Conservation (phyloP, 2,113 vertebrate genomes). For the Chaetura pelagica region DNA sequence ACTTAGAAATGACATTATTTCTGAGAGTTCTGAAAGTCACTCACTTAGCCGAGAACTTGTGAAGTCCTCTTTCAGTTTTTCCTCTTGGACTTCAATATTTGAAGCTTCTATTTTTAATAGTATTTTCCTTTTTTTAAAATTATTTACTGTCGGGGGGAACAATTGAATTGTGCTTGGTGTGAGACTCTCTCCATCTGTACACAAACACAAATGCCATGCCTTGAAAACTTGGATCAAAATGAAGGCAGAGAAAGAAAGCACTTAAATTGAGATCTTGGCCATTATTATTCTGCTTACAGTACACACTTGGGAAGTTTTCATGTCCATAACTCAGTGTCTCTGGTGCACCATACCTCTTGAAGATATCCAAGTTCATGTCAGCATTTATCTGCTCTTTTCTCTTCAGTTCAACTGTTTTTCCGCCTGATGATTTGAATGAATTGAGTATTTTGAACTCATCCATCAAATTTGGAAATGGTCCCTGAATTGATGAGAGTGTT, state of each 20-base stretch:
- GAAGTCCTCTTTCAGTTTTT: background rate
- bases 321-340: slow-evolving; percentile 69
- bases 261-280: background rate
- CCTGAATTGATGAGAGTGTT: slow-evolving; percentile 88
- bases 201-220: background rate
- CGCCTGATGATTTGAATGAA: slow-evolving; percentile 89
- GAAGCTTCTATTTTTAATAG: background rate
- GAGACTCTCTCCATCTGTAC: background rate
- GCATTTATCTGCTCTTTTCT: slow-evolving; percentile 86
- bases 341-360: slow-evolving; percentile 13
- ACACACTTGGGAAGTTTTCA: slow-evolving; percentile 47
- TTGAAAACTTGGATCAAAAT: background rate
- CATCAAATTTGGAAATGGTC: slow-evolving; percentile 94
- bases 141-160: background rate
- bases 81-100: background rate
- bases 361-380: slow-evolving; percentile 75
- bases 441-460: slow-evolving; percentile 92
- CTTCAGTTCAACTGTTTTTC: slow-evolving; percentile 85
- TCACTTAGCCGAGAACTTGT: background rate
- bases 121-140: background rate
- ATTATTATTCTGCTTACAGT: slow-evolving; percentile 42
- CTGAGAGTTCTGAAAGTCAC: background rate
- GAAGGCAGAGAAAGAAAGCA: background rate
- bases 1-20: background rate
- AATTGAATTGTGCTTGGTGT: background rate